Evolutionary conservation across 2,797 vertebrate species (phyloP), one percentile per base, ranked within the genome.

Genomic region (Lithobates sylvaticus): DNA sequence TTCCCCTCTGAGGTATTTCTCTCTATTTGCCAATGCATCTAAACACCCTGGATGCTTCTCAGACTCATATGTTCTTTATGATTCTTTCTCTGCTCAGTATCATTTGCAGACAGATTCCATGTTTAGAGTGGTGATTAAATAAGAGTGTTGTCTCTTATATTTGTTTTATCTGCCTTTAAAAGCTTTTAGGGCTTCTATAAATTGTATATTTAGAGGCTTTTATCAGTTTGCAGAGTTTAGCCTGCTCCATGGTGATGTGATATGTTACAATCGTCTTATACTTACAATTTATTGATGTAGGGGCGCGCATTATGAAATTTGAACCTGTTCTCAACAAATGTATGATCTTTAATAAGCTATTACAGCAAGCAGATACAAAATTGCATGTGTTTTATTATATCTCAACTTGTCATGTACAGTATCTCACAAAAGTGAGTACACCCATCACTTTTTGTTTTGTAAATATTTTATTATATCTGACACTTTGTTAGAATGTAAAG

Each of bases 121-220:
- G 75, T 87, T 83, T 76, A 74, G 80, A 73, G 58, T 44, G 9
- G 67, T 65, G 65, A 86, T 86, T 86, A 86, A 86, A 83, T 86
- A 86, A 83, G 85, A 83, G 32, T 42, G 67, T 26, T 64, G 65
- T 84, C 85, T 83, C 68, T 54, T 68, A 74, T 83, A 87, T 87
- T 87, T 83, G 80, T 87, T 87, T 87, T 87, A 83, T 87, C 74
- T 83, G 74, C 65, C 42, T 87, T 87, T 83, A 83, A 83, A 87
- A 83, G 85, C 85, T 87, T 87, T 83, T 68, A 83, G 58, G 72
- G 80, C 58, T 73, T 78, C 85, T 83, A 87, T 87, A 87, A 87
- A 87, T 83, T 87, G 80, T 87, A 83, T 83, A 83, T 87, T 87
- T 78, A 64, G 44, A 32, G 76, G 32, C 75, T 87, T 87, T 87